These are phyloP conservation scores for Apodemia hepburni DNA, from an alignment of 2,888 invertebrate species.

Conservation along the genomic window DNA sequence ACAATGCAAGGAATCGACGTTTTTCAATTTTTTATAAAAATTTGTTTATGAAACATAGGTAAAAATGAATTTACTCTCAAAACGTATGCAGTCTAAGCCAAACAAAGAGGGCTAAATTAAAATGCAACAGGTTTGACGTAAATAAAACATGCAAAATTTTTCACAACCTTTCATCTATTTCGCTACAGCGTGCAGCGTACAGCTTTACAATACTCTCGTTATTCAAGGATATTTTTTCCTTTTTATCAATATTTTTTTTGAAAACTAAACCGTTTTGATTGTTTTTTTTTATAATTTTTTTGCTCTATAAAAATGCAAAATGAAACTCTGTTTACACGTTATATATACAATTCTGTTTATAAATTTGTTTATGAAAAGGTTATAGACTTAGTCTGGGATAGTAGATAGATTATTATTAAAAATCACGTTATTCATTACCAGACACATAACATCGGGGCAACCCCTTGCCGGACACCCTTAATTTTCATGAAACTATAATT, in stretches of 20 bases:
- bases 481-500: no score
- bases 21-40: no score
- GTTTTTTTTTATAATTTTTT: background rate
- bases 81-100: background rate
- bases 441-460: no score
- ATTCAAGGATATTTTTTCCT: background rate
- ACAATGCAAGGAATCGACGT: no score
- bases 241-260: conserved; percentile 6
- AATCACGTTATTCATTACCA: no score
- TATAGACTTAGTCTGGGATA: no score
- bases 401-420: no score
- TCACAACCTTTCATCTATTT: conserved; percentile 12
- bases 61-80: conserved; percentile 5
- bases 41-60: background rate
- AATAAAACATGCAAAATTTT: conserved; percentile 4
- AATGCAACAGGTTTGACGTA: conserved; percentile 13
- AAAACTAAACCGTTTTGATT: background rate
- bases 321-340: no score
- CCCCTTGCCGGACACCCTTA: no score
- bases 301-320: background rate
- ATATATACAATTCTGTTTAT: no score
- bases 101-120: conserved; percentile 9
- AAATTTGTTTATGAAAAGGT: no score
- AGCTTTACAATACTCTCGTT: conserved; percentile 2
- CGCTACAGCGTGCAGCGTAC: background rate